Evolutionary conservation across 1,140 invertebrate genomes (phyloP).

Genomic region (Cherax destructor): DNA sequence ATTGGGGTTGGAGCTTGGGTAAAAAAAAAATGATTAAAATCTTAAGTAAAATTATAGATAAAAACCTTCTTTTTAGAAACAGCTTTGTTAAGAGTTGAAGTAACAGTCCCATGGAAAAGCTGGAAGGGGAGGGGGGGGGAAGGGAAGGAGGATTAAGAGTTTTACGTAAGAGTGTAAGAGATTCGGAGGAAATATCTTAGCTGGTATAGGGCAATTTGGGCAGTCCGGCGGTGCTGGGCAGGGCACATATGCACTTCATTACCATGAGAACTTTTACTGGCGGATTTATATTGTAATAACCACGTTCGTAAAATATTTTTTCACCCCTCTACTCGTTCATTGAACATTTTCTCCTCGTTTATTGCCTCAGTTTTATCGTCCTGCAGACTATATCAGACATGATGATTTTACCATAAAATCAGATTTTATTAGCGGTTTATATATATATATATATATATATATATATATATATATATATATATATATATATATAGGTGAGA

Average conservation of each 20-base stretch:
- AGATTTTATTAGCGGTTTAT: background rate
- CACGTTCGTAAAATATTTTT: background rate
- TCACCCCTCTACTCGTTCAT: background rate
- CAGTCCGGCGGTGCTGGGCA: background rate
- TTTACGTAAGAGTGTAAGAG: background rate
- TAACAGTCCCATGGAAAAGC: background rate
- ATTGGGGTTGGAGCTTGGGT: background rate
- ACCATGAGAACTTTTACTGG: background rate
- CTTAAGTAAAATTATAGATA: background rate
- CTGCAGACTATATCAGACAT: background rate
- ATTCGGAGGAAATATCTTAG: background rate
- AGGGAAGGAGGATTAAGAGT: background rate
- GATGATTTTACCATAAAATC: background rate
- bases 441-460: slow-evolving; percentile 45
- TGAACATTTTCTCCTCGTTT: background rate
- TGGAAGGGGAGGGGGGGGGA: background rate
- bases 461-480: background rate
- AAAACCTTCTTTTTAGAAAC: background rate
- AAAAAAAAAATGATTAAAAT: background rate
- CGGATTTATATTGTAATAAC: background rate
- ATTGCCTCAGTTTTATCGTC: background rate
- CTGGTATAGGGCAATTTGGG: no score
- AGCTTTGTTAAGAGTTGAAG: background rate
- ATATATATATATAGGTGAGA: slow-evolving; percentile 46
- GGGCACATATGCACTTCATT: background rate